Evolutionary conservation across 2,797 vertebrate species (phyloP), one percentile per base, ranked within the genome.

Genomic region (Epinephelus malabaricus): DNA sequence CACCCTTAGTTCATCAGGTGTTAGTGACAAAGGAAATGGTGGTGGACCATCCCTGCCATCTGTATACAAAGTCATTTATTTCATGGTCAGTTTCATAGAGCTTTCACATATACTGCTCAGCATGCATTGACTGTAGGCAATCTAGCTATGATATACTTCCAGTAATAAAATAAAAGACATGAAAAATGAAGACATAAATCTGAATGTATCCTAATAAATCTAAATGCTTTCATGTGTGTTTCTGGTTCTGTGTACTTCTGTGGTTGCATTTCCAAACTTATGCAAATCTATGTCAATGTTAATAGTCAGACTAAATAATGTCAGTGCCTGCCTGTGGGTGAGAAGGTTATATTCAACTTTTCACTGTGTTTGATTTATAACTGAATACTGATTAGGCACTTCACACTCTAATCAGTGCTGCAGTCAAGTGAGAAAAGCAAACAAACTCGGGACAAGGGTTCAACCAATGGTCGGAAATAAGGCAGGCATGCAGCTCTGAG

Each of bases 331-430:
- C 4, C 30, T 63, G 59, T 0, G 1, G 25, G 6, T 54, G 21
- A 47, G 19, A 54, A 13, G 38, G 6, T 54, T n/a, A 3, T 27
- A 40, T 38, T 54, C 18, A 38, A n/a, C 12, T 47, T 47, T 58
- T 47, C 46, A 68, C 11, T 27, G 66, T 17, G 14, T 55, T 53
- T 75, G 61, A 60, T 60, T 49, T 43, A 66, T 50, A 34, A 45
- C 51, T 51, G 30, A 75, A 45, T 53, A 65, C 25, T n/a, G 21
- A 71, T 70, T 14, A 49, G 21, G 18, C 40, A 60, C 25, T 54
- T 43, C 27, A 53, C 13, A 54, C 46, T 49, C 6, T 46, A 46
- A 81, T 81, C 60, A 69, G 50, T 21, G 47, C 53, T 53, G 72
- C 38, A 75, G 64, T 64, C 53, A 69, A n/a, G 49, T 47, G 18